Base-by-base conservation (phyloP, 2,888 invertebrate species). In the Lordiphosa andalusiaca region DNA sequence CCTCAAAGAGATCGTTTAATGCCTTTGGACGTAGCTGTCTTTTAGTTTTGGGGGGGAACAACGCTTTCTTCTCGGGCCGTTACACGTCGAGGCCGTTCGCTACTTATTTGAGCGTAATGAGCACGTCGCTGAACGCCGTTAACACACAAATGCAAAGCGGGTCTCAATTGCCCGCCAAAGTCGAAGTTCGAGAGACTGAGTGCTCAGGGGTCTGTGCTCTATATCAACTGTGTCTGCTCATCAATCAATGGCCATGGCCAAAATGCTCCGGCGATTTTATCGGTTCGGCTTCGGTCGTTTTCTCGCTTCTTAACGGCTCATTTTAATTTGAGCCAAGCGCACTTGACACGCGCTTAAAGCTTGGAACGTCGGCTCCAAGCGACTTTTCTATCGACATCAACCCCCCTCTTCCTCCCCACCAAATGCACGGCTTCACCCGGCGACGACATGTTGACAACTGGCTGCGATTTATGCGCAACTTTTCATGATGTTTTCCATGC, bases 51-150 rank as follows among this genome's bases (percentile, higher is more conserved):
- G n/a, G 63, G 62, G 25, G 59, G 59, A 70, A 55, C 73, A 70
- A 55, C 73, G 73, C 80, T 75, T 75, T 75, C 80, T 75, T 75
- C 58, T 47, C 52, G 19, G 44, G 65, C 65, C 60, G 67, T 73
- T 59, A 55, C 52, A 55, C 19, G 65, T 59, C 56, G 69, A 66
- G 66, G 66, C 60, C 71, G 55, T 33, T 41, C 53, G 69, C 19
- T 19, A 19, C 19, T 19, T 19, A 19, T 19, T 19, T 19, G 19
- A 19, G 19, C 19, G 19, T 77, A 77, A 67, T 59, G 41, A 69
- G 69, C 73, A 30, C 30, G 66, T 73, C 39, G 55, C 51, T 30
- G 49, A 35, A 40, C 21, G 36, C 63, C 55, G 55, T 62, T 62
- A 62, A 62, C 63, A 62, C 50, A 62, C 62, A 62, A 62, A 55